Evolutionary conservation across 2,797 vertebrate species (phyloP).

Genomic region (Halcyon badia): DNA sequence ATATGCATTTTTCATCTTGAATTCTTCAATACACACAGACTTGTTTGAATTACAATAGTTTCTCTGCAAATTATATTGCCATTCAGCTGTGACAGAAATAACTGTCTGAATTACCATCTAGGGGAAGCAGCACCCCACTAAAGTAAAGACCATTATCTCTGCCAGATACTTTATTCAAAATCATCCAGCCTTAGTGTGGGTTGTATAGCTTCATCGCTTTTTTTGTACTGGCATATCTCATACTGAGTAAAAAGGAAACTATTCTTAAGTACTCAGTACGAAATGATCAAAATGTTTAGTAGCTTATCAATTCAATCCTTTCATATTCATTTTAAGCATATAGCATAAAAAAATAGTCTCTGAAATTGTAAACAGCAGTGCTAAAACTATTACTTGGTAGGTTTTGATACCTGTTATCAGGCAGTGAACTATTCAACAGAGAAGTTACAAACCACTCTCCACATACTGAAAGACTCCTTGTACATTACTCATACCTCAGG

Average conservation of each 20-base stretch:
- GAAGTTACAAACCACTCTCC: neutral
- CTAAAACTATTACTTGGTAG: neutral
- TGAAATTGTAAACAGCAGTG: neutral
- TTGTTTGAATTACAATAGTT: constrained; percentile 23
- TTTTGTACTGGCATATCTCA: neutral
- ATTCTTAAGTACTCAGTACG: neutral
- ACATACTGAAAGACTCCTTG: neutral
- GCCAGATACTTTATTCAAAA: constrained; percentile 48
- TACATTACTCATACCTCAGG: neutral
- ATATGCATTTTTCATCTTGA: neutral
- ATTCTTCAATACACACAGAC: neutral
- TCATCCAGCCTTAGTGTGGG: constrained; percentile 24
- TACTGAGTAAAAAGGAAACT: constrained; percentile 2
- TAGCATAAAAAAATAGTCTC: neutral
- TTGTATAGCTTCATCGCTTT: neutral
- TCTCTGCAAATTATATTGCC: neutral
- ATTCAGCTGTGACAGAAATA: constrained; percentile 52
- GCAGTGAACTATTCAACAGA: neutral
- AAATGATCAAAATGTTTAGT: constrained; percentile 10
- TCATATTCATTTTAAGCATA: neutral
- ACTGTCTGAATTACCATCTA: constrained; percentile 32
- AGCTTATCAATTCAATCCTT: neutral
- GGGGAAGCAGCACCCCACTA: constrained; percentile 19
- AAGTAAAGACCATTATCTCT: constrained; percentile 35
- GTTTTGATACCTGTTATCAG: neutral